Conservation (phyloP, 2,888 invertebrate species). For the Lepidochitona cinerea region DNA sequence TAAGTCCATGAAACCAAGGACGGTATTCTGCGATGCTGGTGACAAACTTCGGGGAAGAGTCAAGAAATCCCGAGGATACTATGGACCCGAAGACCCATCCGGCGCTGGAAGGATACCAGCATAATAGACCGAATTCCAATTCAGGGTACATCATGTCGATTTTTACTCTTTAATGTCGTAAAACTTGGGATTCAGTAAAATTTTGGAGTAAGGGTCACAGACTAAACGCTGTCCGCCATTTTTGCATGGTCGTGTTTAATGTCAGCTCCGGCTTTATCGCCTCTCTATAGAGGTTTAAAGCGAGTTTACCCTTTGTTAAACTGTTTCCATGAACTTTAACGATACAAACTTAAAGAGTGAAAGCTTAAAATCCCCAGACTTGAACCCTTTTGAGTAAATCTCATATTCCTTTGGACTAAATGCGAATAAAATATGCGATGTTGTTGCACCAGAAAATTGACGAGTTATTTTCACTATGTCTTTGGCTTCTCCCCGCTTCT, state of each 20-base stretch:
- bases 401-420: not conserved
- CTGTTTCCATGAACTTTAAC: not conserved
- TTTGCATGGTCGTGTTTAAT: not conserved
- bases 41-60: constrained; percentile 53
- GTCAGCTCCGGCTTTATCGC: not conserved
- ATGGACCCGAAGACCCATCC: constrained; percentile 74
- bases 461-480: constrained; percentile 1
- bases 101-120: constrained; percentile 71
- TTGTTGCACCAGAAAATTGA: not conserved
- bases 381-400: not conserved
- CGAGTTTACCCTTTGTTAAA: no score
- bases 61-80: constrained; percentile 61
- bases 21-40: constrained; percentile 57
- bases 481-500: no score
- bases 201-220: constrained; percentile 1
- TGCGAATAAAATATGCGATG: not conserved
- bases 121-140: constrained; percentile 71
- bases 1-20: constrained; percentile 35
- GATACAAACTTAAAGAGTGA: not conserved
- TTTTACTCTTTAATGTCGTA: constrained; percentile 45
- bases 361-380: not conserved
- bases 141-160: constrained; percentile 72
- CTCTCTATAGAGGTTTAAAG: not conserved
- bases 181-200: not conserved
- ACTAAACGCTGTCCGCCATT: not conserved